phyloP scores from a whole-genome alignment of 2,888 invertebrate genomes.

The Metacarcinus magister region DNA sequence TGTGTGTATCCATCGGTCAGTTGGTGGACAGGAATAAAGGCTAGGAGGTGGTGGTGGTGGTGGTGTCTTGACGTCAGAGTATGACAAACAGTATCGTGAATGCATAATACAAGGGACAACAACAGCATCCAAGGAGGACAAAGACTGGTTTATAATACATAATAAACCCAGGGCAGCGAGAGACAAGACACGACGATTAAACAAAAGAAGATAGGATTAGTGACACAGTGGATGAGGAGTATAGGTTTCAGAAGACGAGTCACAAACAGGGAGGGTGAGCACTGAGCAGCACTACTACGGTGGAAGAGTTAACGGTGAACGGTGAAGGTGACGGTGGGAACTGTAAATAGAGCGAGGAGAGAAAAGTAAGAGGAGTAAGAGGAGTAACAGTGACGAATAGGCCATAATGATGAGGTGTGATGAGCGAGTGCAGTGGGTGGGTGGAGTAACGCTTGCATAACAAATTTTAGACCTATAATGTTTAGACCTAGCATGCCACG shows the following conservation, averaged over 20 bases:
- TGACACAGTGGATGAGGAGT: not conserved
- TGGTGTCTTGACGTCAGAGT: not conserved
- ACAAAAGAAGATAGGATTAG: not conserved
- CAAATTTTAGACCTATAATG: not conserved
- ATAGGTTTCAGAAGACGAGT: too few relatives aligned
- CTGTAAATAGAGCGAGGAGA: not conserved
- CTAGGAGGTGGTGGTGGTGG: not conserved
- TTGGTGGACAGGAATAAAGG: not conserved
- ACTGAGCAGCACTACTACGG: not conserved
- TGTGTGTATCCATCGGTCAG: not conserved
- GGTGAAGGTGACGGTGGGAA: slow-evolving; percentile 11
- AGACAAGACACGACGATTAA: not conserved
- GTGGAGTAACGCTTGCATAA: not conserved
- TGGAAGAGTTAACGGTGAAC: not conserved
- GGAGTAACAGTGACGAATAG: not conserved
- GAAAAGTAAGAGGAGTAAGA: not conserved
- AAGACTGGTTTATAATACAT: not conserved
- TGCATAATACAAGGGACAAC: too few relatives aligned
- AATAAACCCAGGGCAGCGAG: not conserved
- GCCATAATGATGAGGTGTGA: too few relatives aligned
- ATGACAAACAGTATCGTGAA: too few relatives aligned
- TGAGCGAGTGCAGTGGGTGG: not conserved
- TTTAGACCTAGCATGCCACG: too few relatives aligned
- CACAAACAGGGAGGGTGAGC: not conserved
- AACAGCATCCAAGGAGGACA: too few relatives aligned